Base-by-base conservation (phyloP, 2,113 vertebrate species). In the Trochalopteron elliotii region DNA sequence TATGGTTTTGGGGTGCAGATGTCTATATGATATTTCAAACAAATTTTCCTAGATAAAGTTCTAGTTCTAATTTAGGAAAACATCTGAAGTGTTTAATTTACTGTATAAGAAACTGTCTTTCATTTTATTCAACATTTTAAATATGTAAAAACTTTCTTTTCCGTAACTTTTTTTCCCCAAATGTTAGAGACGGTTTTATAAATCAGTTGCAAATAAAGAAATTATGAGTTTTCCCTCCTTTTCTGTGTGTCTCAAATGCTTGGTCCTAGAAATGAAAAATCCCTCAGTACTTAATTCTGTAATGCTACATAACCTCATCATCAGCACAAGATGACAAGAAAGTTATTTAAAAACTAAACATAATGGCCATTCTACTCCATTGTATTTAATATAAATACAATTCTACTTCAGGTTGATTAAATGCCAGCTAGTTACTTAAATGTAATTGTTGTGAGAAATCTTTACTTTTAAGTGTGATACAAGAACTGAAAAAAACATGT, bases 291-390 rank as follows among this genome's bases (percentile, higher is more conserved):
- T 83, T 94, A 70, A 93, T 81, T 94, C 47, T 60, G 18, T 49
- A 93, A 89, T 64, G 63, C 40, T 64, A 39, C 37, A 39, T 39
- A 93, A 68, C 56, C 35, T 2, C 6, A 89, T 87, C 79, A 93
- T 76, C 76, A 94, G 56, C 68, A 81, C 15, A 28, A 78, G 49
- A 67, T 81, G 72, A 87, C 52, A 87, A 75, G 25, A 83, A 92
- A 90, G 64, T 89, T 94, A 81, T 86, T 90, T 87, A 86, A 56
- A 90, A 96, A 86, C 44, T 49, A 83, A 88, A 87, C 75, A 71
- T 75, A 92, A 94, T 80, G 81, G 52, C 39, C 72, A 90, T 95
- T 95, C 56, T 65, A 81, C 37, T 93, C 33, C 49, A 74, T 53
- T 64, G 42, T 45, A 72, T 91, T 83, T 69, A 80, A 57, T 70